Percentiles rank a stretch among this genome's conserved stretches.
Evolutionary conservation across 2,797 vertebrate species (phyloP).

Genomic region (Sparidentex hasta): DNA sequence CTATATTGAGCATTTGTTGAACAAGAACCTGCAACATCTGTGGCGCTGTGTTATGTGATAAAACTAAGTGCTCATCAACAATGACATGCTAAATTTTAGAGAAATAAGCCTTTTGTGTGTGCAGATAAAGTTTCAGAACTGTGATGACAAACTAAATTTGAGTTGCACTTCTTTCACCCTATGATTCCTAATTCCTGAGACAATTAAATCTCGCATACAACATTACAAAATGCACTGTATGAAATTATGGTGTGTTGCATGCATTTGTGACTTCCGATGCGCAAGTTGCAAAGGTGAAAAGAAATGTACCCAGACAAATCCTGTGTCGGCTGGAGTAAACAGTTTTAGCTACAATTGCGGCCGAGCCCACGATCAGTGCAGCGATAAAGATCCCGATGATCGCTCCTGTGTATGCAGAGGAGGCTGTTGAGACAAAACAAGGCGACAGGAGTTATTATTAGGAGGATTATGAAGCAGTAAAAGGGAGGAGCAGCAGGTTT

Average conservation of each 20-base stretch:
- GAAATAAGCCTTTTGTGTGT: too few species aligned
- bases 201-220: neutral
- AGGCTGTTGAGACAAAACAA: conserved; percentile 57
- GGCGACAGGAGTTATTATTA: neutral
- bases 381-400: conserved; percentile 84
- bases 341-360: conserved; percentile 66
- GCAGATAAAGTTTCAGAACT: neutral
- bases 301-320: conserved; percentile 82
- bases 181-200: neutral
- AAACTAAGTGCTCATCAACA: too few species aligned
- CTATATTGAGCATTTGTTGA: too few species aligned
- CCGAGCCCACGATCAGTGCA: conserved; percentile 72
- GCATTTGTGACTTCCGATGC: neutral
- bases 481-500: conserved; percentile 63
- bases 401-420: conserved; percentile 75
- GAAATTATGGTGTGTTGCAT: neutral
- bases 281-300: neutral
- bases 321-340: conserved; percentile 79
- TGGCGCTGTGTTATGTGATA: too few species aligned
- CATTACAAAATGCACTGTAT: neutral
- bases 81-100: too few species aligned
- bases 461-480: neutral
- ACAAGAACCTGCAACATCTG: too few species aligned
- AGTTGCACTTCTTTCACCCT: too few species aligned
- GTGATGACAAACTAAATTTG: too few species aligned